These are phyloP conservation scores for Callipepla californica DNA, from an alignment of 2,113 vertebrate species.

Conservation along the genomic window DNA sequence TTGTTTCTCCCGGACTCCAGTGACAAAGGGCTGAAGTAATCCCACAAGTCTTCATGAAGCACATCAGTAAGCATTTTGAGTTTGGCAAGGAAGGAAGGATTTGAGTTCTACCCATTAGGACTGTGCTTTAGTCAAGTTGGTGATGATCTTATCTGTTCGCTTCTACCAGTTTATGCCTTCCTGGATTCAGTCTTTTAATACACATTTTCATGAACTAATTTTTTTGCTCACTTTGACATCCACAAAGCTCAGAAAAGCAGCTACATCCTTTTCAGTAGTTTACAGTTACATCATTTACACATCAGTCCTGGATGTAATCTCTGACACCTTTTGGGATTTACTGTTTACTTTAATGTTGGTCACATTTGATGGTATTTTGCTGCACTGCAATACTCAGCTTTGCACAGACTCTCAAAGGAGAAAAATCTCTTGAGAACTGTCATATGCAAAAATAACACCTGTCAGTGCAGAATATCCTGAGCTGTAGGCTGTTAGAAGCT, in stretches of 20 bases:
- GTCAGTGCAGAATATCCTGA: neutral
- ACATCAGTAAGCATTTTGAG: constrained; percentile 58
- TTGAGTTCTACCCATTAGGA: neutral
- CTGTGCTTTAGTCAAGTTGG: neutral
- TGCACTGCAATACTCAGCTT: neutral
- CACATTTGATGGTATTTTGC: neutral
- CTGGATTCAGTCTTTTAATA: neutral
- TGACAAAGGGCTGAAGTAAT: constrained; percentile 56
- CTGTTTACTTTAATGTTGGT: neutral
- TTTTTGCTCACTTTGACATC: neutral
- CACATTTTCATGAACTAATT: neutral
- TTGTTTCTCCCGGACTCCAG: constrained; percentile 47
- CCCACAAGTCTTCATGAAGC: constrained; percentile 56
- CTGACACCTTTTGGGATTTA: neutral
- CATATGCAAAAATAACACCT: neutral
- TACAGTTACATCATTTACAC: neutral
- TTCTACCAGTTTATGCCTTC: neutral
- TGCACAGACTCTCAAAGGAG: neutral
- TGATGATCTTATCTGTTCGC: neutral
- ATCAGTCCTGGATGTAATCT: neutral
- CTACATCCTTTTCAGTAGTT: neutral
- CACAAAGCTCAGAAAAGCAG: neutral
- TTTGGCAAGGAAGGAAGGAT: constrained; percentile 49
- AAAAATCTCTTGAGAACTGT: neutral
- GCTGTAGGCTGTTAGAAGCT: neutral